Conservation (phyloP, 2,888 invertebrate species). For the Agrochola lychnidis region DNA sequence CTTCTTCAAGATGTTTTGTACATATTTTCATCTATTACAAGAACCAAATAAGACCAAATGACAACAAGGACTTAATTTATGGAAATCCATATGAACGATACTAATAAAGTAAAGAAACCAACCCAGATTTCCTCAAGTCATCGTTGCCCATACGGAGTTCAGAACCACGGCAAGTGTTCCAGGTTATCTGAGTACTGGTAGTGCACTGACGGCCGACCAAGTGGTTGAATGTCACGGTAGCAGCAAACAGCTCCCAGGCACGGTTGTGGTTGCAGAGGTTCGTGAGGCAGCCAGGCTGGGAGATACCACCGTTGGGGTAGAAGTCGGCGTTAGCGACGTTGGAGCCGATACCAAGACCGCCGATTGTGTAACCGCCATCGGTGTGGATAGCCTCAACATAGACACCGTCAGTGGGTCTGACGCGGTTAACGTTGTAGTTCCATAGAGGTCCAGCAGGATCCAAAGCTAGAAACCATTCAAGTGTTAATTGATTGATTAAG, state of each 20-base stretch:
- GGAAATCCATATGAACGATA: not conserved
- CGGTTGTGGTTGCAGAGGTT: slow-evolving; percentile 76
- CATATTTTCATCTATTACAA: not conserved
- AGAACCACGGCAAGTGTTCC: slow-evolving; percentile 74
- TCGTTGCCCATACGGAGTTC: slow-evolving; percentile 74
- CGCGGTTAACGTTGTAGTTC: slow-evolving; percentile 68
- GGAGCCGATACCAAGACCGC: slow-evolving; percentile 83
- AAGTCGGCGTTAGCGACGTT: slow-evolving; percentile 89
- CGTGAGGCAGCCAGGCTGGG: slow-evolving; percentile 76
- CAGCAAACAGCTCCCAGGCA: slow-evolving; percentile 76
- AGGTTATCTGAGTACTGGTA: slow-evolving; percentile 64
- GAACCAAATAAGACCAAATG: not conserved
- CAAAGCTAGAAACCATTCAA: slow-evolving; percentile 24
- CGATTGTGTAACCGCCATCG: slow-evolving; percentile 68
- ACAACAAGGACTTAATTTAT: not conserved
- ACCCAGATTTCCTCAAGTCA: slow-evolving; percentile 76
- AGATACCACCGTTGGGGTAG: slow-evolving; percentile 89
- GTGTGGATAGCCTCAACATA: slow-evolving; percentile 81
- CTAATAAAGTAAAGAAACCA: not conserved
- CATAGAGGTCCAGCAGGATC: slow-evolving; percentile 72
- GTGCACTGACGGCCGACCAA: slow-evolving; percentile 71
- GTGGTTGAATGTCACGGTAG: slow-evolving; percentile 74
- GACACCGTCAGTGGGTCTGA: slow-evolving; percentile 76
- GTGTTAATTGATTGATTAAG: not conserved
- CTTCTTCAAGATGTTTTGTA: not conserved